Conservation (phyloP, 2,888 invertebrate genomes). For the Lochmaea crataegi region DNA sequence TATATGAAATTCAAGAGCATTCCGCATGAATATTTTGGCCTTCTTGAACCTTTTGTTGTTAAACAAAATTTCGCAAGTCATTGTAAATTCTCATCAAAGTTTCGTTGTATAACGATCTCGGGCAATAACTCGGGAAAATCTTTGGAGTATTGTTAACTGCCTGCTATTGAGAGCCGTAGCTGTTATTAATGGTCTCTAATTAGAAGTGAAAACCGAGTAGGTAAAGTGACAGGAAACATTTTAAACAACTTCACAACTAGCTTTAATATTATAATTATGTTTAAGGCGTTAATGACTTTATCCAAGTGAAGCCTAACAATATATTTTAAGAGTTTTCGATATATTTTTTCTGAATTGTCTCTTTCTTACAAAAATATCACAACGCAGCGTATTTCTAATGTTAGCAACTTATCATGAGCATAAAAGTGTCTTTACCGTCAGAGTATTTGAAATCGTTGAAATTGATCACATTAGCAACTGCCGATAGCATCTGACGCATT, state of each 20-base stretch:
- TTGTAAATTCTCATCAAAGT: constrained; percentile 1
- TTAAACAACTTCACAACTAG: not conserved
- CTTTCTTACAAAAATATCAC: not conserved
- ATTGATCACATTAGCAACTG: constrained; percentile 56
- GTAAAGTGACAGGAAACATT: constrained; percentile 3
- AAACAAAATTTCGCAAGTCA: constrained; percentile 14
- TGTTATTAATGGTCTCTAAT: constrained; percentile 16
- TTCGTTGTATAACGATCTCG: constrained; percentile 1
- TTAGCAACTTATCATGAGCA: constrained; percentile 47
- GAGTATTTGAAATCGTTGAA: constrained; percentile 51
- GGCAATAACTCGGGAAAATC: constrained; percentile 8
- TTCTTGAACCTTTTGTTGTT: not conserved
- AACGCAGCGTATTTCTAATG: constrained; percentile 38
- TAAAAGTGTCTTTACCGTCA: constrained; percentile 50
- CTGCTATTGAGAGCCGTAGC: constrained; percentile 3
- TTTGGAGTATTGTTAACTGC: constrained; percentile 11
- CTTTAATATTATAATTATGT: not conserved
- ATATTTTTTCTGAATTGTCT: not conserved
- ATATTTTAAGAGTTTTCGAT: too few species aligned
- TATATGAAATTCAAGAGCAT: too few species aligned
- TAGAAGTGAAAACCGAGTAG: not conserved
- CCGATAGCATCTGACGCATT: constrained; percentile 53
- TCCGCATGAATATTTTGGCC: too few species aligned
- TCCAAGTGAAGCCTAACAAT: not conserved
- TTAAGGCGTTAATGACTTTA: not conserved